Conservation (phyloP, 2,797 vertebrate species). For the Kryptolebias ocellatus region DNA sequence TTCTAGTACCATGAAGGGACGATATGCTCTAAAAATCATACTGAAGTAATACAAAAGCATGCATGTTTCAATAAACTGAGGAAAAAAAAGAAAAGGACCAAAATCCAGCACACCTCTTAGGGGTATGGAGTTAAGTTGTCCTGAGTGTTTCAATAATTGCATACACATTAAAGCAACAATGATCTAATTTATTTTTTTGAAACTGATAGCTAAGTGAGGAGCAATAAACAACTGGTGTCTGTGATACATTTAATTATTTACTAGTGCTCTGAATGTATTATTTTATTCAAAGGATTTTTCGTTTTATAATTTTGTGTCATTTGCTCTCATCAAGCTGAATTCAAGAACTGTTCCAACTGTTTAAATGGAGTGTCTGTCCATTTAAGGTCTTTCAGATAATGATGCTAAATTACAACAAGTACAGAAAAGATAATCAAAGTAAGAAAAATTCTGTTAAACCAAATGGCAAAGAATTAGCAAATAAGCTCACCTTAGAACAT, state of each 20-base stretch:
- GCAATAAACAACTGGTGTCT: background rate
- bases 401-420: background rate
- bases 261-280: background rate
- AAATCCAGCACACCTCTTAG: background rate
- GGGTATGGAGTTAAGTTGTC: background rate
- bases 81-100: background rate
- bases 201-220: background rate
- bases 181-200: too few relatives aligned
- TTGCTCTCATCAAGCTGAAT: background rate
- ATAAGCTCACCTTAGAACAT: too few relatives aligned
- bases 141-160: background rate
- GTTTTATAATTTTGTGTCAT: background rate
- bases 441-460: background rate
- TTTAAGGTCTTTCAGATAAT: background rate
- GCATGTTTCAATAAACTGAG: background rate
- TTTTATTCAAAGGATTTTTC: background rate
- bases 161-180: background rate
- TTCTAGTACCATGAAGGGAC: background rate
- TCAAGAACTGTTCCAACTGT: background rate
- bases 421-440: background rate
- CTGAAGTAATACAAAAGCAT: slow-evolving; percentile 14
- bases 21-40: slow-evolving; percentile 11
- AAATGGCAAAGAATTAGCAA: background rate
- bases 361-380: background rate
- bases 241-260: background rate